These are phyloP conservation scores for Porites australiensis DNA, from an alignment of 64 coral and sea anemone genomes.

Conservation along the genomic window DNA sequence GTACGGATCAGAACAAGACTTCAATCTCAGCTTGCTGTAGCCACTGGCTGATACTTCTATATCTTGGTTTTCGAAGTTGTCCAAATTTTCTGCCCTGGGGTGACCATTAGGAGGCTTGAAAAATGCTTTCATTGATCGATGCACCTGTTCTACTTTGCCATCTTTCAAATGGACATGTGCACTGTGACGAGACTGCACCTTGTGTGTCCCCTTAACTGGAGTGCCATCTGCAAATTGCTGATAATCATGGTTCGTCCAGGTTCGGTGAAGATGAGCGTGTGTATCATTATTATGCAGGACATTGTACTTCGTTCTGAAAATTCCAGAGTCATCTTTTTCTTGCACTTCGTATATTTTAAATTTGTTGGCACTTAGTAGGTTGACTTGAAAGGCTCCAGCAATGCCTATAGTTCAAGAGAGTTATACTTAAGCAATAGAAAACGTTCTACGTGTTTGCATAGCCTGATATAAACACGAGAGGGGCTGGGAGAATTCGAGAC, in stretches of 20 bases:
- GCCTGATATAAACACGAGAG: too few relatives aligned
- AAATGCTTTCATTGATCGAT: constrained; percentile 29
- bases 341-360: constrained; percentile 7
- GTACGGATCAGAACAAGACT: constrained; percentile 9
- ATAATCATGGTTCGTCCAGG: constrained; percentile 85
- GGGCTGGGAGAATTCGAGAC: too few relatives aligned
- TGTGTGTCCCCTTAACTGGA: constrained; percentile 63
- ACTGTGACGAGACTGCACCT: constrained; percentile 36
- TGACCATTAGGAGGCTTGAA: constrained; percentile 39
- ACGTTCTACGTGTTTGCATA: too few relatives aligned
- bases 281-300: constrained; percentile 45
- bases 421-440: too few relatives aligned
- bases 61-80: constrained; percentile 66
- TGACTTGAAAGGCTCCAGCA: constrained; percentile 78
- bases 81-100: constrained; percentile 60
- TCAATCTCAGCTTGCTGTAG: constrained; percentile 61
- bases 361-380: neutral
- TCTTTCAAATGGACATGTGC: constrained; percentile 37
- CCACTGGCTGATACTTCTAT: constrained; percentile 63
- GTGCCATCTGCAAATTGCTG: constrained; percentile 70
- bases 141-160: neutral
- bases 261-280: constrained; percentile 55
- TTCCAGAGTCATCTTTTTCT: constrained; percentile 87
- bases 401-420: constrained; percentile 44
- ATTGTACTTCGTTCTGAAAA: constrained; percentile 66